phyloP scores from a whole-genome alignment of 2,888 invertebrate genomes.

The Galeopsomyia nigrocyanea region DNA sequence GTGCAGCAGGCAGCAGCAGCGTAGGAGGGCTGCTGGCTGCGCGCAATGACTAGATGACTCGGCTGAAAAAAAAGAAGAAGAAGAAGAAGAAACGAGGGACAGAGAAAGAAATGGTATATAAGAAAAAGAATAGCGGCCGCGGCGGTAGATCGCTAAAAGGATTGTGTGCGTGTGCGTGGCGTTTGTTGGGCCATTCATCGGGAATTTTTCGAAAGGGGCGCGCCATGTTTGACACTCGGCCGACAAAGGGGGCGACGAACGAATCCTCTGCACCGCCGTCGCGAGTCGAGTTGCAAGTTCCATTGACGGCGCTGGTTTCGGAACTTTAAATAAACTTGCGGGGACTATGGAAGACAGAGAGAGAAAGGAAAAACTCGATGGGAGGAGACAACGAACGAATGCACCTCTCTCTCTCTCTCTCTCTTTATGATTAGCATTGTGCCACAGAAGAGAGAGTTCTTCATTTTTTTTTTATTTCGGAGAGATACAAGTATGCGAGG shows the following conservation, averaged over 20 bases:
- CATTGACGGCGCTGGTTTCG: constrained; percentile 22
- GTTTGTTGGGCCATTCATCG: constrained; percentile 40
- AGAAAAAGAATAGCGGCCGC: constrained; percentile 17
- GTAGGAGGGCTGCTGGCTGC: not conserved
- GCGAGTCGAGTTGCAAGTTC: constrained; percentile 36
- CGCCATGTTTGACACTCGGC: constrained; percentile 35
- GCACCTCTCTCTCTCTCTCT: no score
- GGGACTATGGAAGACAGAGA: constrained; percentile 9
- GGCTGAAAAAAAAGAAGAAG: constrained; percentile 20
- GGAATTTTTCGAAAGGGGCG: constrained; percentile 40
- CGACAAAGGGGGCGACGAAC: constrained; percentile 36
- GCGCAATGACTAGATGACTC: constrained; percentile 32
- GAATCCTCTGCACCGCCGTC: no score
- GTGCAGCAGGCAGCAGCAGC: no score
- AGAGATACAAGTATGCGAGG: constrained; percentile 32
- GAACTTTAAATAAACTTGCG: constrained; percentile 40
- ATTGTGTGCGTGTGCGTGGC: constrained; percentile 13
- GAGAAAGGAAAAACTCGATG: constrained; percentile 37
- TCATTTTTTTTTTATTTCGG: constrained; percentile 49
- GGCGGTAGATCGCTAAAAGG: constrained; percentile 29
- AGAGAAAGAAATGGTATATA: constrained; percentile 25
- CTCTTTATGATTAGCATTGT: constrained; percentile 69
- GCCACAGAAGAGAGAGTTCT: constrained; percentile 47
- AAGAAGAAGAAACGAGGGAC: constrained; percentile 32
- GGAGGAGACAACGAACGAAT: constrained; percentile 5